Evolutionary conservation across 1,140 invertebrate species (phyloP).

Genomic region (Leptopilina clavipes): DNA sequence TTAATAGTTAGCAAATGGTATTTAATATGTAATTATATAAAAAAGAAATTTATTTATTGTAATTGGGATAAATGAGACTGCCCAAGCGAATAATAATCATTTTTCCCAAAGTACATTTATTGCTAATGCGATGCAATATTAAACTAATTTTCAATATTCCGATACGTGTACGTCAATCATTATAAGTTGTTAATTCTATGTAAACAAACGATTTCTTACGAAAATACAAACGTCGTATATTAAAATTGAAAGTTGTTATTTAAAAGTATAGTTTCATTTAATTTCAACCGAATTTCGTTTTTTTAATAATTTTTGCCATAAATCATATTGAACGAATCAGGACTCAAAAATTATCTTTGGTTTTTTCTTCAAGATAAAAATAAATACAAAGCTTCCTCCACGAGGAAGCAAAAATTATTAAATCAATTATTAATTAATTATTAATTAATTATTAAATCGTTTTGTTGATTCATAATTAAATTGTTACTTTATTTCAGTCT

Average conservation of each 20-base stretch:
- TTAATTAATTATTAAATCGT: too few relatives aligned
- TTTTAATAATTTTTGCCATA: too few relatives aligned
- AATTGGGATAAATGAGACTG: conserved; percentile 12
- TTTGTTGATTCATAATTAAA: too few relatives aligned
- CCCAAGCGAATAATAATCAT: conserved; percentile 21
- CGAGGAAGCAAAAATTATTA: too few relatives aligned
- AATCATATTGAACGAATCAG: too few relatives aligned
- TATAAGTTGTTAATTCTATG: conserved; percentile 46
- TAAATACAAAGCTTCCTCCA: too few relatives aligned
- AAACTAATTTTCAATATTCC: conserved; percentile 38
- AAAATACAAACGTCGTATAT: conserved; percentile 54
- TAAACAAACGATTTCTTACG: conserved; percentile 65
- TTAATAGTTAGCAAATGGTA: not conserved
- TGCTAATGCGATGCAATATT: not conserved
- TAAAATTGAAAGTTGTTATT: conserved; percentile 36
- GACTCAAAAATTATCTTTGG: too few relatives aligned
- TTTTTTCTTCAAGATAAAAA: too few relatives aligned
- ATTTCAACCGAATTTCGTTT: too few relatives aligned
- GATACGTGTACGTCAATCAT: conserved; percentile 47
- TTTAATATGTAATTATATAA: not conserved
- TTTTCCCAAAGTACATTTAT: not conserved
- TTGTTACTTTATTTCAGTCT: too few relatives aligned
- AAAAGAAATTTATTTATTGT: not conserved
- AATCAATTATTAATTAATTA: too few relatives aligned
- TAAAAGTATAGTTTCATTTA: not conserved